Conservation (phyloP, 2,113 vertebrate species). For the Scomber scombrus region DNA sequence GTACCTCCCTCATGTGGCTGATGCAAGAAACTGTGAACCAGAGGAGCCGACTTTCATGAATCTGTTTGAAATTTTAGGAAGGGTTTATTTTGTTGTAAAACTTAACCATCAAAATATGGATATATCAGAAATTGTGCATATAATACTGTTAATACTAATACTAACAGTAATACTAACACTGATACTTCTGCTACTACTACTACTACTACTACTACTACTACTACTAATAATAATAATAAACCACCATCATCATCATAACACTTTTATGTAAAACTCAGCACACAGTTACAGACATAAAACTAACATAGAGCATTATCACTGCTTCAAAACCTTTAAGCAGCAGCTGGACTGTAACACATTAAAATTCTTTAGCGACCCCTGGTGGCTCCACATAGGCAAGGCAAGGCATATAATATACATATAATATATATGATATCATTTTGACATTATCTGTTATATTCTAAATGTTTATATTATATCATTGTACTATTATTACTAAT, state of each 20-base stretch:
- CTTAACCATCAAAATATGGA: neutral
- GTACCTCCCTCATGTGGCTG: slow-evolving; percentile 38
- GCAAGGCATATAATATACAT: no score
- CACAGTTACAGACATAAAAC: neutral
- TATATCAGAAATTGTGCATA: neutral
- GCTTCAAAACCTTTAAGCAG: neutral
- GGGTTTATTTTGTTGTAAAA: neutral
- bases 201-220: no score
- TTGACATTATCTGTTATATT: no score
- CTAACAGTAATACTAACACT: no score
- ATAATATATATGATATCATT: no score
- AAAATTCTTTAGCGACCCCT: slow-evolving; percentile 10
- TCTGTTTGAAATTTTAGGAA: neutral
- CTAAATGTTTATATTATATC: no score
- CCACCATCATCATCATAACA: neutral
- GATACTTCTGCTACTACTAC: no score
- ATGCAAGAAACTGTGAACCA: neutral
- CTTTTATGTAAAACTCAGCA: neutral
- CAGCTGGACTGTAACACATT: neutral
- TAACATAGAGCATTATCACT: neutral
- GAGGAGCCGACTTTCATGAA: neutral
- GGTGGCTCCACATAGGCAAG: no score
- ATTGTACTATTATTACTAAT: no score
- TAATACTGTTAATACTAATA: no score
- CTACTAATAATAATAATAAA: no score